Conservation (phyloP, 2,113 vertebrate genomes). For the Rattus norvegicus region GRCr8 NC_086019.1:15840001-15840500, state of each 20-base stretch:
- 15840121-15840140: conserved; percentile 44
- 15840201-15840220: conserved; percentile 59
- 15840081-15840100: neutral
- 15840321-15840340: conserved; percentile 72
- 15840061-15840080: neutral
- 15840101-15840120: conserved; percentile 55
- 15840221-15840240: conserved; percentile 73
- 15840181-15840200: conserved; percentile 70
- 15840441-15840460: conserved; percentile 20
- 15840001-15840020: neutral
- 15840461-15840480: conserved; percentile 36
- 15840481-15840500: neutral
- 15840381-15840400: conserved; percentile 68
- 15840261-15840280: conserved; percentile 75
- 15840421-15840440: conserved; percentile 55
- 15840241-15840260: conserved; percentile 63
- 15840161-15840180: conserved; percentile 61
- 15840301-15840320: conserved; percentile 70
- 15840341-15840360: conserved; percentile 75
- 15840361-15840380: conserved; percentile 65
- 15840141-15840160: conserved; percentile 42
- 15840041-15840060: neutral
- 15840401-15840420: conserved; percentile 42
- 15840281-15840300: conserved; percentile 65
- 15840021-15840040: neutral